Conservation (phyloP, 1,140 invertebrate species). For the Eumeta japonica region DNA sequence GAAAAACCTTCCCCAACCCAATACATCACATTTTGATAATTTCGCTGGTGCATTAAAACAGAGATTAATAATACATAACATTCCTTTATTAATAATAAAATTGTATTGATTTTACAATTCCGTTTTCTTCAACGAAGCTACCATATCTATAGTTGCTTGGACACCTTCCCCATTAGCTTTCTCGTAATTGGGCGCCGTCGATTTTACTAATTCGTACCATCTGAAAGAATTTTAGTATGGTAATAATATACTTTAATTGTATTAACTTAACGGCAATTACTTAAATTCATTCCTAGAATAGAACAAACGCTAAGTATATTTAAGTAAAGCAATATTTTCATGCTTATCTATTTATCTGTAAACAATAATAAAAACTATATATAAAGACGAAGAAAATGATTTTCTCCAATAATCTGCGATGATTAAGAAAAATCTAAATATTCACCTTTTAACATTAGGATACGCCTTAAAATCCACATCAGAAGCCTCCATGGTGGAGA, state of each 20-base stretch:
- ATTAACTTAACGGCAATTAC: too few species aligned
- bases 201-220: conserved; percentile 15
- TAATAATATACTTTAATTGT: too few species aligned
- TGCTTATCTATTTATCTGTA: too few species aligned
- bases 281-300: too few species aligned
- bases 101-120: conserved; percentile 13
- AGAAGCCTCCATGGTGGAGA: conserved; percentile 63
- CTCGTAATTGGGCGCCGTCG: conserved; percentile 35
- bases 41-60: too few species aligned
- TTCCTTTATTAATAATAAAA: conserved; percentile 12
- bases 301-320: too few species aligned
- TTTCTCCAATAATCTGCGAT: too few species aligned
- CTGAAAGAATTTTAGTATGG: conserved; percentile 8
- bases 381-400: too few species aligned
- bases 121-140: conserved; percentile 32
- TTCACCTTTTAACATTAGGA: conserved; percentile 56
- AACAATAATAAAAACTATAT: too few species aligned
- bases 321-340: too few species aligned
- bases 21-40: too few species aligned
- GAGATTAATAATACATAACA: too few species aligned
- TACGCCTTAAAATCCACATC: conserved; percentile 62
- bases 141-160: conserved; percentile 46
- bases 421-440: background rate
- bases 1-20: conserved; percentile 56
- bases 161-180: conserved; percentile 68